phyloP scores from a whole-genome alignment of 2,888 invertebrate genomes.

The Clostera curtula region DNA sequence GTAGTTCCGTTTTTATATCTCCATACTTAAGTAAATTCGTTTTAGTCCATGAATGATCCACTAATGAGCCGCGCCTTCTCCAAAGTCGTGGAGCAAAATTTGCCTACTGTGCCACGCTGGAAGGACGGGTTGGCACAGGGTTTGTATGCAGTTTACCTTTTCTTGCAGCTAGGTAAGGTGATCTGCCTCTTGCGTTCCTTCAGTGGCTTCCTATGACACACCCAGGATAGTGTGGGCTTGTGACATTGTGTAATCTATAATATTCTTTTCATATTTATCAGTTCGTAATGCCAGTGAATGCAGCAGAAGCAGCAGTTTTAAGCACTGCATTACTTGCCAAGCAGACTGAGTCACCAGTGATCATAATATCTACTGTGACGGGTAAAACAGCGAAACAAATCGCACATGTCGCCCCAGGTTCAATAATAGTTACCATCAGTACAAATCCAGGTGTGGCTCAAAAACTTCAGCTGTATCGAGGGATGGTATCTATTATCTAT shows the following conservation, averaged over 20 bases:
- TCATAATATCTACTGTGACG: constrained; percentile 28
- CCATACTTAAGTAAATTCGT: too few relatives aligned
- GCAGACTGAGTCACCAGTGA: constrained; percentile 13
- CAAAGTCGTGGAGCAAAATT: too few relatives aligned
- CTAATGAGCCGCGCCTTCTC: too few relatives aligned
- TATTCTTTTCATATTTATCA: constrained; percentile 7
- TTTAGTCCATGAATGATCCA: too few relatives aligned
- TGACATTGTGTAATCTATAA: background rate
- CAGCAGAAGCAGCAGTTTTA: constrained; percentile 26
- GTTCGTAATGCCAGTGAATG: constrained; percentile 27
- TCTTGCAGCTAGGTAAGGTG: too few relatives aligned
- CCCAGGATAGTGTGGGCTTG: too few relatives aligned
- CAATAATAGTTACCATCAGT: constrained; percentile 24
- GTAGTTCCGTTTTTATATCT: too few relatives aligned
- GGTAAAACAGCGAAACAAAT: constrained; percentile 27
- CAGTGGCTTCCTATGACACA: too few relatives aligned
- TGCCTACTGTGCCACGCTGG: too few relatives aligned
- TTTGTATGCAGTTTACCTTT: too few relatives aligned
- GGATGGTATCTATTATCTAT: constrained; percentile 50
- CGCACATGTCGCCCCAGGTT: constrained; percentile 14
- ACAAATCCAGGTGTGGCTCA: constrained; percentile 54
- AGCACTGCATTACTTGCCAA: constrained; percentile 21
- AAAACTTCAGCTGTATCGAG: constrained; percentile 65
- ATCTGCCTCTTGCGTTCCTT: too few relatives aligned
- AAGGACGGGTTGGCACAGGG: too few relatives aligned